Evolutionary conservation across 2,888 invertebrate species (phyloP).

Genomic region (Acleris literana): DNA sequence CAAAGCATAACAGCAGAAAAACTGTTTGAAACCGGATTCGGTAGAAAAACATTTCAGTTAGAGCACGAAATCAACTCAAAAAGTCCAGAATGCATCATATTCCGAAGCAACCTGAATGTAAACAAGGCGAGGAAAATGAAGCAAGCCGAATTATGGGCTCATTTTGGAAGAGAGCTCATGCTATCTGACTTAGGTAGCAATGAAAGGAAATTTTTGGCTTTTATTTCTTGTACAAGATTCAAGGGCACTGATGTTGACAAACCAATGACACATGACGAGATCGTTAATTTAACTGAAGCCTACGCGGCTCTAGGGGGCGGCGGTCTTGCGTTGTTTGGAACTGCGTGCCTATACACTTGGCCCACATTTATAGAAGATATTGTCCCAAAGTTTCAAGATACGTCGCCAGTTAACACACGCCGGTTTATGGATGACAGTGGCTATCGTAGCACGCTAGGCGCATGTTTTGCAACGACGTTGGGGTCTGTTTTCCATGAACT

Average conservation of each 20-base stretch:
- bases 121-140: slow-evolving; percentile 88
- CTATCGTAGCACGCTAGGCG: slow-evolving; percentile 93
- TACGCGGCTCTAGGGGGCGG: slow-evolving; percentile 97
- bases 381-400: slow-evolving; percentile 76
- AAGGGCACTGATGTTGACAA: slow-evolving; percentile 85
- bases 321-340: slow-evolving; percentile 95
- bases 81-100: slow-evolving; percentile 87
- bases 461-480: slow-evolving; percentile 94
- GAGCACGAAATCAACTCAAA: slow-evolving; percentile 85
- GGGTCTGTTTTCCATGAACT: slow-evolving; percentile 97
- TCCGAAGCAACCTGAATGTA: slow-evolving; percentile 88
- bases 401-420: slow-evolving; percentile 86
- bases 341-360: slow-evolving; percentile 96
- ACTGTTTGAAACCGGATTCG: slow-evolving; percentile 89
- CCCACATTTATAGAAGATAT: slow-evolving; percentile 89
- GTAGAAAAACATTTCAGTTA: slow-evolving; percentile 91
- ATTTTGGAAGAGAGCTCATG: slow-evolving; percentile 93
- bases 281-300: slow-evolving; percentile 87
- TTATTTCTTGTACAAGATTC: slow-evolving; percentile 94
- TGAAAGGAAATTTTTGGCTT: slow-evolving; percentile 93
- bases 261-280: slow-evolving; percentile 87
- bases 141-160: slow-evolving; percentile 92
- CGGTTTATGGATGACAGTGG: slow-evolving; percentile 95
- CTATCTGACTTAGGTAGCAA: slow-evolving; percentile 85
- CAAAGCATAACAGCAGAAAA: slow-evolving; percentile 95